Percentiles rank a stretch among this genome's conserved stretches.
Evolutionary conservation across 1,140 invertebrate species (phyloP).

Genomic region (Camponotus vicinus): DNA sequence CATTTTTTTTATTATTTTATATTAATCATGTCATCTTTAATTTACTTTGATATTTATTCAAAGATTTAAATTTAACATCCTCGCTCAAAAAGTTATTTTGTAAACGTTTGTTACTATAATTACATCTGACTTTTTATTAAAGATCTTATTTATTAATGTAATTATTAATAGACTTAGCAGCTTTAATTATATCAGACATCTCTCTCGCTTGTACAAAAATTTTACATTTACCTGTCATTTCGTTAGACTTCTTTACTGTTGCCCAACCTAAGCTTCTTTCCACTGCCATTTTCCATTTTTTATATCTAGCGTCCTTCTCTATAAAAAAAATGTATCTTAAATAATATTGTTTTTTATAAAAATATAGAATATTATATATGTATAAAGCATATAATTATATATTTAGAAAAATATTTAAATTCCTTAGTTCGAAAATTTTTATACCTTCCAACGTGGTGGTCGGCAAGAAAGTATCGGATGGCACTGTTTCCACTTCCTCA

Average conservation of each 20-base stretch:
- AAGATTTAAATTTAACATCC: background rate
- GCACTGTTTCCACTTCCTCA: constrained; percentile 87
- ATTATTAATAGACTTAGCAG: background rate
- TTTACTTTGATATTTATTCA: background rate
- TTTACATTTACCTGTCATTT: constrained; percentile 90
- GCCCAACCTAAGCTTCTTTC: constrained; percentile 95
- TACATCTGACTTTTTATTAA: background rate
- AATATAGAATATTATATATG: too few relatives aligned
- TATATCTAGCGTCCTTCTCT: constrained; percentile 94
- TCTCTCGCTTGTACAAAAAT: constrained; percentile 21
- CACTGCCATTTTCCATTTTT: constrained; percentile 97
- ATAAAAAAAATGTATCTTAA: constrained; percentile 73
- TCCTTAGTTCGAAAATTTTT: background rate
- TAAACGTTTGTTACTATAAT: background rate
- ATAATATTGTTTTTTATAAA: background rate
- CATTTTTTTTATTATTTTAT: background rate
- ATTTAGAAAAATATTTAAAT: constrained; percentile 16
- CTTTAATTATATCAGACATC: background rate
- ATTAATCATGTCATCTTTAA: background rate
- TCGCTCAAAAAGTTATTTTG: background rate
- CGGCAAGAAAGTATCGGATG: constrained; percentile 92
- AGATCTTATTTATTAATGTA: background rate
- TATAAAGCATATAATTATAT: too few relatives aligned
- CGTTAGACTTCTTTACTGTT: constrained; percentile 89
- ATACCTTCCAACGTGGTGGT: constrained; percentile 91